Conservation (phyloP, 1,140 invertebrate genomes). For the Marisa cornuarietis region DNA sequence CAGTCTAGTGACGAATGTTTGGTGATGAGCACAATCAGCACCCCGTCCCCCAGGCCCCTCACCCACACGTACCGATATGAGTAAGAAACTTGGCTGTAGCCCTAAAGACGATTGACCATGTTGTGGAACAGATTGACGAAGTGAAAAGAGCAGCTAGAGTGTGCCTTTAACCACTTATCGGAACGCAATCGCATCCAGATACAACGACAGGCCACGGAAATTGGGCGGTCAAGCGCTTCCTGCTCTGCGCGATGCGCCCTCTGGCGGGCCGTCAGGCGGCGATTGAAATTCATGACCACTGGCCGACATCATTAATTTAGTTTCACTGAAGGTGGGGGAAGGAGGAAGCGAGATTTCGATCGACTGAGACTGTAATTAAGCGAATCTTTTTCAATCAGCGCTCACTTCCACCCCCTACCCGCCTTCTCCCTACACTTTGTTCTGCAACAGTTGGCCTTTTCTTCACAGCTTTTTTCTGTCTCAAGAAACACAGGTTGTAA, state of each 20-base stretch:
- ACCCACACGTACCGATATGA: too few species aligned
- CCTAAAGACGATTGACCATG: too few species aligned
- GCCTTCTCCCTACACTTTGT: not conserved
- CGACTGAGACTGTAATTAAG: constrained; percentile 24
- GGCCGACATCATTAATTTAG: constrained; percentile 24
- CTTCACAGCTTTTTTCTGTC: too few species aligned
- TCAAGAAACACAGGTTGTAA: too few species aligned
- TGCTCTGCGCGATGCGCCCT: not conserved
- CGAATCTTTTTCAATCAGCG: constrained; percentile 18
- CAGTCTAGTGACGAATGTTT: too few species aligned
- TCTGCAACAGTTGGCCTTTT: not conserved
- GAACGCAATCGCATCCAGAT: not conserved
- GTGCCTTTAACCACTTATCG: constrained; percentile 10
- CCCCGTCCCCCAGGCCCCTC: too few species aligned
- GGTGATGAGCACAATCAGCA: too few species aligned
- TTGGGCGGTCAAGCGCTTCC: constrained; percentile 26
- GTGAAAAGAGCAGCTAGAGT: too few species aligned
- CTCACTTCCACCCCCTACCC: not conserved
- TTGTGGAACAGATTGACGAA: too few species aligned
- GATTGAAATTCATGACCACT: constrained; percentile 26
- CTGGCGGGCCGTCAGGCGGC: not conserved
- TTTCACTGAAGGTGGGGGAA: constrained; percentile 18
- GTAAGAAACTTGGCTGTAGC: too few species aligned
- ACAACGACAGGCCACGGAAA: constrained; percentile 14
- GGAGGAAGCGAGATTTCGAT: constrained; percentile 14